Evolutionary conservation across 2,797 vertebrate genomes (phyloP), one percentile per base, ranked within the genome.

Genomic region (Poecilia velifera): DNA sequence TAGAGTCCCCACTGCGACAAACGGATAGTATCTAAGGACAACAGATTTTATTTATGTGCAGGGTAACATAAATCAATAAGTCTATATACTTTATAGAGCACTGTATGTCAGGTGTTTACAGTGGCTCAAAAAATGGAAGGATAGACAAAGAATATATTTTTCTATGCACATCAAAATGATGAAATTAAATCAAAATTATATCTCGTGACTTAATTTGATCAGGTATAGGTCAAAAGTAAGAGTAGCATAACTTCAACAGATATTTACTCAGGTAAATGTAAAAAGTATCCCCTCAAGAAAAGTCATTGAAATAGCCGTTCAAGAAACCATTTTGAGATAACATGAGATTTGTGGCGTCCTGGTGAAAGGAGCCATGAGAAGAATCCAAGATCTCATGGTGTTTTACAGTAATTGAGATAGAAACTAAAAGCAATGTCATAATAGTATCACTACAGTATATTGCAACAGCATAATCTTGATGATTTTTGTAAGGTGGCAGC

Each of bases 1-100:
- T 1, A 1, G 78, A 88, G 66, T 75, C 34, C 81, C 51, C 49
- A n/a, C 45, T 68, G 36, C 81, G 76, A 79, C 72, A 77, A 87
- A 70, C 39, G 70, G 55, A 83, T 78, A n/a, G 25, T 80, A 82
- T 73, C n/a, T 82, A 43, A 79, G 1, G 77, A 84, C 45, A 46
- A 41, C 57, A 34, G 75, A 80, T 13, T 64, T 64, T 64, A 43
- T 36, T 53, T 28, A 46, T 72, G 16, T 46, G 36, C 47, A 41
- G 49, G 20, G 10, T 43, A 76, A 74, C 22, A 41, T 41, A 12
- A 68, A 68, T 68, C 20, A 68, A 68, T 10, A 4, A 41, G 18
- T 41, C 36, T 36, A 4, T 5, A 12, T 20, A 10, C 64, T 68
- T 41, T 68, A 68, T 68, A 20, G 18, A 68, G 64, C 28, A 31